Conservation (phyloP, 2,888 invertebrate species). For the Branchipolynoe longqiensis region DNA sequence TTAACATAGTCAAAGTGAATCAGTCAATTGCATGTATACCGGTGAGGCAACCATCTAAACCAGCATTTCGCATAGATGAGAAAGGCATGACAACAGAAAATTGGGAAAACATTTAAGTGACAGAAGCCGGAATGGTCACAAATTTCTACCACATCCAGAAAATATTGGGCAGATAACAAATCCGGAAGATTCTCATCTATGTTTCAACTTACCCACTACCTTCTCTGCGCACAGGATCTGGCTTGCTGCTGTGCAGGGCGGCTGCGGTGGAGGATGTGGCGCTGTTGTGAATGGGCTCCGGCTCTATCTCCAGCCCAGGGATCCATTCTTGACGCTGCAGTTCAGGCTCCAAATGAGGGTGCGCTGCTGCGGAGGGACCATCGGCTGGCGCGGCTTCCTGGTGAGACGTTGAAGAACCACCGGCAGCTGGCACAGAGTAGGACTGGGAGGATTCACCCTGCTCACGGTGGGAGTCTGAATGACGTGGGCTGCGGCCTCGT, state of each 20-base stretch:
- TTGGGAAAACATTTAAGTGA: no score
- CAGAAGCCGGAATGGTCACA: no score
- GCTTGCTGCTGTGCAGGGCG: neutral
- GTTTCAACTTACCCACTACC: no score
- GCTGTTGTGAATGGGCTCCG: neutral
- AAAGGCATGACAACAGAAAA: no score
- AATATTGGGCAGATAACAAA: no score
- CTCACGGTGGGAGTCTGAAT: neutral
- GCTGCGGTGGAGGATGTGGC: neutral
- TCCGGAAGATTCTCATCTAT: no score
- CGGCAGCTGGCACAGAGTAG: neutral
- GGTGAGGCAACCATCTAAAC: no score
- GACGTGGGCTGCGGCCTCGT: neutral
- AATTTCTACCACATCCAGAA: no score
- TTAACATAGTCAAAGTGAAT: no score
- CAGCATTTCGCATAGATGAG: no score
- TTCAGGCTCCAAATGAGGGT: neutral
- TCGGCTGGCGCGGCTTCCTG: neutral
- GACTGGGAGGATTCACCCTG: neutral
- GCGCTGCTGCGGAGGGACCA: neutral
- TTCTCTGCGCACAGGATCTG: neutral
- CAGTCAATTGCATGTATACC: no score
- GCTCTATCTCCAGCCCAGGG: constrained; percentile 26
- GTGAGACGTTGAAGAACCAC: neutral
- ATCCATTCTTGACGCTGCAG: constrained; percentile 13